Base-by-base conservation (phyloP, 92 coral and sea anemone genomes). In the Metridium senile region DNA sequence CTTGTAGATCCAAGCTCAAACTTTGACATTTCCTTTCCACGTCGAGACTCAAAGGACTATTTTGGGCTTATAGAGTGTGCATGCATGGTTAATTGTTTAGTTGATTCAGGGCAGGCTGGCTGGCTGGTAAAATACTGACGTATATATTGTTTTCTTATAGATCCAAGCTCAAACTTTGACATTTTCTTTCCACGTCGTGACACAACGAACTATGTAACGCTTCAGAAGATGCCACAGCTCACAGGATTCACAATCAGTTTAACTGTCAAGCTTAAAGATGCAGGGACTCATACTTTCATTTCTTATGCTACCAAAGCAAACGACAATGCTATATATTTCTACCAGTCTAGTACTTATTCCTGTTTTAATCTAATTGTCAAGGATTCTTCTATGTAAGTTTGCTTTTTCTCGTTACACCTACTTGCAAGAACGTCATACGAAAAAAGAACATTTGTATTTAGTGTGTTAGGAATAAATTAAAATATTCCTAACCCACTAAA, bases 1-100 rank as follows among this genome's bases (percentile, higher is more conserved):
- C n/a, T n/a, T n/a, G 2, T 61, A 63, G 69, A 63, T 63, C 43
- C 69, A 8, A 63, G 21, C 4, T 47, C 28, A 27, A 39, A 65
- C 65, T 89, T 46, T 39, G 93, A 89, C 53, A 65, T 89, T 4
- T 78, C 43, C 33, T 85, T 89, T 34, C 84, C 93, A 9, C 43
- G 81, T 51, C 71, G 81, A 34, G 39, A 66, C 22, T 9, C 27
- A 0, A 21, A 26, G 0, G 87, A 85, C 62, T 81, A 72, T 27
- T 81, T 89, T 1, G 23, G 66, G 17, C 58, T 76, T 11, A n/a
- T n/a, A n/a, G n/a, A n/a, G n/a, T n/a, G n/a, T n/a, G n/a, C n/a
- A n/a, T n/a, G n/a, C n/a, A n/a, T n/a, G n/a, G n/a, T n/a, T n/a
- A n/a, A n/a, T n/a, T n/a, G n/a, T n/a, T n/a, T n/a, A n/a, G n/a